Evolutionary conservation across 2,888 invertebrate species (phyloP), one percentile per base, ranked within the genome.

Genomic region (Biston betularia): DNA sequence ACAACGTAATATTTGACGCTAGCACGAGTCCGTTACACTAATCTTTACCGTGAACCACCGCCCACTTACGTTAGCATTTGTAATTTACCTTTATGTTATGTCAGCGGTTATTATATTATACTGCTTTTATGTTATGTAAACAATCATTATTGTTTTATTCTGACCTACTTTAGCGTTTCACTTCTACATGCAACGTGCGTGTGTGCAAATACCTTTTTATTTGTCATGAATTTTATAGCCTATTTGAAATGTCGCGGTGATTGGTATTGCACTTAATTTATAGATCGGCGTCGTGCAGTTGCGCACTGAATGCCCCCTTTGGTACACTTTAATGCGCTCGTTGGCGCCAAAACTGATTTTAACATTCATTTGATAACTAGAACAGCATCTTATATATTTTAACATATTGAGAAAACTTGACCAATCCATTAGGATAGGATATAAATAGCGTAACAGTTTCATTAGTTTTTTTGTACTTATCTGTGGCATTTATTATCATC

Each of bases 101-200:
- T 48, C 24, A 15, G 46, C 46, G 15, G 2, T 46, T 46, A n/a
- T 44, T 38, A 38, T 38, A 38, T 38, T 38, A 38, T 38, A 38
- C 3, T 50, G 50, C 50, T 10, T 12, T 12, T 24, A 11, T 52
- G 24, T 44, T 44, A 33, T 33, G 9, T 33, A 33, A 44, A 42
- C 55, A 8, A n/a, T 55, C n/a, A 44, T 44, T 55, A 55, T 44
- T 14, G 11, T 53, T 35, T 10, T 53, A 40, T 53, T 44, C n/a
- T 44, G 45, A 35, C 56, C 56, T 35, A 56, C 45, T 56, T 56
- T 7, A 56, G 35, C 1, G 5, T 12, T 54, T 42, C 0, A 6
- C 10, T 55, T 35, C 12, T 55, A 44, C 33, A 44, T 44, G 44
- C 44, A 40, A 8, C 15, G 6, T 45, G 14, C n/a, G 45, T 34